Percentiles rank a stretch among this genome's conserved stretches.
Conservation (phyloP, 1,140 invertebrate species). For the Dendroctonus ponderosae region DNA sequence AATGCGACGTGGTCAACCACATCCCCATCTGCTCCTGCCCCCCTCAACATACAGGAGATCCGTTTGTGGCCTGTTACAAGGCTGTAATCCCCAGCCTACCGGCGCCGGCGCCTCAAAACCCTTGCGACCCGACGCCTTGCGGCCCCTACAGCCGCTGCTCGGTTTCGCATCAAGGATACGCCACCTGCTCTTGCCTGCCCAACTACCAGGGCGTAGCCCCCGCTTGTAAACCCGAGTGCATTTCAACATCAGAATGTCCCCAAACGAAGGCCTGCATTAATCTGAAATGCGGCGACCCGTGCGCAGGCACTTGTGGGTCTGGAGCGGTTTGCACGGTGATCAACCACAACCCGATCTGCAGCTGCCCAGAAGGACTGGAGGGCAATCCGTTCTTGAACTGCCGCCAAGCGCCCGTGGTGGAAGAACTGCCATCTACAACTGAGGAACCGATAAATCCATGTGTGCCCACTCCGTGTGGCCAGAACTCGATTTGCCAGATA, state of each 20-base stretch:
- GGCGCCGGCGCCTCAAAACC: conserved; percentile 51
- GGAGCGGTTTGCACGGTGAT: conserved; percentile 72
- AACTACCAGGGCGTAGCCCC: conserved; percentile 76
- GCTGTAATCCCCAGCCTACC: conserved; percentile 53
- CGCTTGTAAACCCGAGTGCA: conserved; percentile 76
- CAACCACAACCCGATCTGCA: conserved; percentile 82
- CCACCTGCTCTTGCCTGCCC: conserved; percentile 77
- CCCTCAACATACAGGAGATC: conserved; percentile 70
- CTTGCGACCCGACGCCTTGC: conserved; percentile 74
- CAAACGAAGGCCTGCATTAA: conserved; percentile 76
- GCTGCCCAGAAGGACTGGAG: conserved; percentile 67
- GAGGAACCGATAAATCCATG: conserved; percentile 65
- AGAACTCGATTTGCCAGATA: conserved; percentile 81
- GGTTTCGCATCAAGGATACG: conserved; percentile 66
- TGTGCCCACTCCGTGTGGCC: conserved; percentile 76
- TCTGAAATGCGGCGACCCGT: conserved; percentile 75
- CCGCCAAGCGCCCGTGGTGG: conserved; percentile 52
- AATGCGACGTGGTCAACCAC: conserved; percentile 75
- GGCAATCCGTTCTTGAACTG: conserved; percentile 82
- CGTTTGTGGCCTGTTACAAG: conserved; percentile 70
- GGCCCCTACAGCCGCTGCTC: conserved; percentile 76
- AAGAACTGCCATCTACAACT: conserved; percentile 48
- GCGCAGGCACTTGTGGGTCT: conserved; percentile 73
- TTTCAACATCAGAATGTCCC: conserved; percentile 75
- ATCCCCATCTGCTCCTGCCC: conserved; percentile 76